These are phyloP conservation scores for Psammodynastes pulverulentus DNA, from an alignment of 2,113 vertebrate species.

Conservation along the genomic window DNA sequence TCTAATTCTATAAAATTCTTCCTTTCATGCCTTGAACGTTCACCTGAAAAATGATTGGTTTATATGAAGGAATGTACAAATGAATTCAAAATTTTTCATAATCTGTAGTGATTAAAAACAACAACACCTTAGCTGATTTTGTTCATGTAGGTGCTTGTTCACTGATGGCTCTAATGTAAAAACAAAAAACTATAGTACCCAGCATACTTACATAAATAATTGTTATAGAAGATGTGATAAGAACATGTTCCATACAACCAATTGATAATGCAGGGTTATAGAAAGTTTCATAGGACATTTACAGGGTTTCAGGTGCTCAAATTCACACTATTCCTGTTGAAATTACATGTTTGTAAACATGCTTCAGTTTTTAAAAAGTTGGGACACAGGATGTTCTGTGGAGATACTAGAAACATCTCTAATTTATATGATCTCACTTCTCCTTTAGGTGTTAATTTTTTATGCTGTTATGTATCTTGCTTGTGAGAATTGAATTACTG, in stretches of 20 bases:
- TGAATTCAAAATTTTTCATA: not conserved
- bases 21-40: not conserved
- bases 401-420: not conserved
- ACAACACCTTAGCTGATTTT: not conserved
- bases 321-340: not conserved
- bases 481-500: not conserved
- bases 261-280: not conserved
- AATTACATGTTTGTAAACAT: not conserved
- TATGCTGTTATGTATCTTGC: not conserved
- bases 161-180: not conserved
- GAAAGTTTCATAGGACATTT: not conserved
- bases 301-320: not conserved
- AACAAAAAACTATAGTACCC: not conserved
- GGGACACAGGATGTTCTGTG: not conserved
- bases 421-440: not conserved
- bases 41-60: not conserved
- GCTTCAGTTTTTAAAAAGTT: not conserved
- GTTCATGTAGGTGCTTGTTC: not conserved
- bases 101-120: not conserved
- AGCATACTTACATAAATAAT: not conserved
- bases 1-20: not conserved
- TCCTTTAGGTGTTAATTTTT: not conserved
- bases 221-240: not conserved
- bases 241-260: not conserved
- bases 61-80: not conserved